Evolutionary conservation across 2,113 vertebrate species (phyloP).

Genomic region (Gallinago media): DNA sequence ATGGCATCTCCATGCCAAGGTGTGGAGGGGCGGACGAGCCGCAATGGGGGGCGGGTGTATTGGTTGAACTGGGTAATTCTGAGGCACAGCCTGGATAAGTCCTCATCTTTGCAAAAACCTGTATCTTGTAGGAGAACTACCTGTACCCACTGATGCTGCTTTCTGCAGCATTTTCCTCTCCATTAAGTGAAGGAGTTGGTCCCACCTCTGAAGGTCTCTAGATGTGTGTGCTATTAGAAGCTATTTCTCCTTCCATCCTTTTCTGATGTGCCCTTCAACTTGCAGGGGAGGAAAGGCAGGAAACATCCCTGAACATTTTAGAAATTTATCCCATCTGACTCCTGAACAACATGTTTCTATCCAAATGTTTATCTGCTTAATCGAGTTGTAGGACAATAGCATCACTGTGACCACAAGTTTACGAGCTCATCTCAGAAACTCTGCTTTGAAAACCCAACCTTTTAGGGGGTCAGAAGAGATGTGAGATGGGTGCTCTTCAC

Average conservation of each 20-base stretch:
- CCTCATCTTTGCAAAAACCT: neutral
- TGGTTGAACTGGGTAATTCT: neutral
- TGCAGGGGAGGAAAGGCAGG: neutral
- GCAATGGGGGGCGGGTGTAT: accelerated
- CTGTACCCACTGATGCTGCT: neutral
- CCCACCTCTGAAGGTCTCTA: neutral
- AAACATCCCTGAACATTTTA: neutral
- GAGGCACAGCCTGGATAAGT: neutral
- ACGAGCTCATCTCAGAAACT: neutral
- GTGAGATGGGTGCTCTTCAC: neutral
- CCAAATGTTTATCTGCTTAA: neutral
- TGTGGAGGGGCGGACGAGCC: neutral
- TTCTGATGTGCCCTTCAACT: neutral
- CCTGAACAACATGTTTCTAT: neutral
- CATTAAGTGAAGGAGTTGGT: neutral
- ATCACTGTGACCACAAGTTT: accelerated
- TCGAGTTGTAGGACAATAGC: neutral
- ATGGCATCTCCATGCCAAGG: neutral
- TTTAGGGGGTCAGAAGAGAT: neutral
- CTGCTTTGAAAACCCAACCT: neutral
- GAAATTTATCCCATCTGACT: accelerated
- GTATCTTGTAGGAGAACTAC: neutral
- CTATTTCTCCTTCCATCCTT: neutral
- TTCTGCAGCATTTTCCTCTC: neutral
- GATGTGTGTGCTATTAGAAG: neutral